phyloP scores from a whole-genome alignment of 2,113 vertebrate genomes.

The Neogobius melanostomus region DNA sequence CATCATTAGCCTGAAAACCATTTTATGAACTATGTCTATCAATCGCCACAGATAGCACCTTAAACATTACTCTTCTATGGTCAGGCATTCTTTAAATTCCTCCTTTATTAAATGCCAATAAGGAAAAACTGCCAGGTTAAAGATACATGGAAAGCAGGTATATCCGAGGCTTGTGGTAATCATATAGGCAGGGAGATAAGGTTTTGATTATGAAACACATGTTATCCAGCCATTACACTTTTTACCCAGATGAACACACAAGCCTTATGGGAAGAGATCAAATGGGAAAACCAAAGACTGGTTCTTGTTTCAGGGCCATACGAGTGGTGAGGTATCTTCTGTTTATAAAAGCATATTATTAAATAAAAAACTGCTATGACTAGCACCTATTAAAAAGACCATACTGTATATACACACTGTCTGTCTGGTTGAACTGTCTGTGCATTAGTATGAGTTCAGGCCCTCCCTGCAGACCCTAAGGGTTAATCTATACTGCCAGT shows the following conservation, averaged over 20 bases:
- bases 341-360: slow-evolving; percentile 58
- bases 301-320: slow-evolving; percentile 61
- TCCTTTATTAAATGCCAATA: slow-evolving; percentile 70
- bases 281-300: slow-evolving; percentile 38
- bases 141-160: slow-evolving; percentile 40
- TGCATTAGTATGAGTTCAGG: slow-evolving; percentile 31
- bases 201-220: slow-evolving; percentile 39
- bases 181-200: slow-evolving; percentile 36
- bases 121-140: slow-evolving; percentile 48
- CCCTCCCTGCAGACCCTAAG: slow-evolving; percentile 43
- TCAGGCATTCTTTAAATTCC: slow-evolving; percentile 65
- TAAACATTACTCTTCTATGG: slow-evolving; percentile 20
- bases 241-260: slow-evolving; percentile 46
- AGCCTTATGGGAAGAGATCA: slow-evolving; percentile 60
- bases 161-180: slow-evolving; percentile 36
- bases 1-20: slow-evolving; percentile 57
- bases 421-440: slow-evolving; percentile 9
- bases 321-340: slow-evolving; percentile 50
- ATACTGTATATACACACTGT: background rate
- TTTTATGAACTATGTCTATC: slow-evolving; percentile 26
- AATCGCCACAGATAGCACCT: slow-evolving; percentile 10
- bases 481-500: slow-evolving; percentile 68
- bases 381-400: slow-evolving; percentile 24
- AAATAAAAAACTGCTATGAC: slow-evolving; percentile 32
- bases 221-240: slow-evolving; percentile 42